phyloP scores from a whole-genome alignment of 2,113 vertebrate genomes.

The Martes martes region DNA sequence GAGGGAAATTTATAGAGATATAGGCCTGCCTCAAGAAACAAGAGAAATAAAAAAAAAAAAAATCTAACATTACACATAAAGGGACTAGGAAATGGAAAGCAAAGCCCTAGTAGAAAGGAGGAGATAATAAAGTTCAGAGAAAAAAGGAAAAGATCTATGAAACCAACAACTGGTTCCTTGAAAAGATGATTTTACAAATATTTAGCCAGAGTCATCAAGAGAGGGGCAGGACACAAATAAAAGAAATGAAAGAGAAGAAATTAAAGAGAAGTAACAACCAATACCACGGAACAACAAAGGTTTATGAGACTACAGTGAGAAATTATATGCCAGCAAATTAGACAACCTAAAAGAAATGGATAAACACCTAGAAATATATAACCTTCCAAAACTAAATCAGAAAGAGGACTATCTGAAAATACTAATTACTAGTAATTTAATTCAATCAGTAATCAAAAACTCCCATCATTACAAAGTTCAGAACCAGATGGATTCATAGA shows the following conservation, averaged over 20 bases:
- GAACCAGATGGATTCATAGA: neutral
- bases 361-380: neutral
- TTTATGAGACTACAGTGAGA: neutral
- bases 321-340: neutral
- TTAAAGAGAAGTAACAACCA: neutral
- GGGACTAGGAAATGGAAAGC: neutral
- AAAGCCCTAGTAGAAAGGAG: neutral
- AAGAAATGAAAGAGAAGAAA: neutral
- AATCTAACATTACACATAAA: neutral
- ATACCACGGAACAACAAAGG: neutral
- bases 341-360: neutral
- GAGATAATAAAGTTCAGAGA: neutral
- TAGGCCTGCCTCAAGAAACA: too few relatives aligned
- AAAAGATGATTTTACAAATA: too few relatives aligned
- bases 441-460: neutral
- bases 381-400: neutral
- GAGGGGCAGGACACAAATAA: too few relatives aligned
- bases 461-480: neutral
- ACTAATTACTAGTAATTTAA: too few relatives aligned
- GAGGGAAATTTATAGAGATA: too few relatives aligned
- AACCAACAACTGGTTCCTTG: too few relatives aligned
- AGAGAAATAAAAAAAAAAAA: too few relatives aligned
- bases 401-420: neutral
- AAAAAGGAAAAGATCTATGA: too few relatives aligned
- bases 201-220: too few relatives aligned